Base-by-base conservation (phyloP, 2,888 invertebrate genomes). In the Baccha elongata region DNA sequence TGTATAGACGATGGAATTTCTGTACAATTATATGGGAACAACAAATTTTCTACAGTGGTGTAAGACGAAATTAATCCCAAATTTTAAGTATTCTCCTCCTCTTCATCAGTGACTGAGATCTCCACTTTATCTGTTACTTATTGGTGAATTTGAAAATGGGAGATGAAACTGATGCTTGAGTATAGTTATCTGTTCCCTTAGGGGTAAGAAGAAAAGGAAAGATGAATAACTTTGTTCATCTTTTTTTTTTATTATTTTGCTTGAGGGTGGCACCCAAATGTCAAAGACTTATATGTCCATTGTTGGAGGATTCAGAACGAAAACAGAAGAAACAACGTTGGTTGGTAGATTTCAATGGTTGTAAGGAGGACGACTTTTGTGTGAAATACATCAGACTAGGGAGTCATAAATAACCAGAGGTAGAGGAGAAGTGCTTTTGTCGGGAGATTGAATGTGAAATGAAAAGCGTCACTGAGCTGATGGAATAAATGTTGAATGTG, bases 201-300 rank as follows among this genome's bases (percentile, higher is more conserved):
- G 19, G 71, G 35, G 17, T 11, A 13, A 10, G 35, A 23, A 11
- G 6, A 26, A 40, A 58, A 42, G 46, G 15, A 60, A 52, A 58
- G 75, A 75, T 53, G 75, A 75, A 81, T 62, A 68, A 83, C 76
- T 76, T 75, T 62, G 65, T 72, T 83, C 17, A 13, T 37, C 26
- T 58, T 64, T 42, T 15, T 48, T 29, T 44, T 62, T 4, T 67
- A 64, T 40, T 21, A 8, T 68, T 83, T 72, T 19, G 73, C 78
- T 69, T 69, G 74, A 80, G 83, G 83, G 83, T 83, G 83, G 76
- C 78, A 83, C 83, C 83, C 83, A 83, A 83, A 83, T 78, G 83
- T 83, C 83, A 83, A 83, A 83, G 67, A 58, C 72, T 83, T 67
- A 72, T 78, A 78, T 78, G 76, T 83, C 75, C 75, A 55, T 62